A percentile compares a stretch with the other conserved stretches of the same genome.
Conservation (phyloP, 2,797 vertebrate species). For the Sebastes minor region DNA sequence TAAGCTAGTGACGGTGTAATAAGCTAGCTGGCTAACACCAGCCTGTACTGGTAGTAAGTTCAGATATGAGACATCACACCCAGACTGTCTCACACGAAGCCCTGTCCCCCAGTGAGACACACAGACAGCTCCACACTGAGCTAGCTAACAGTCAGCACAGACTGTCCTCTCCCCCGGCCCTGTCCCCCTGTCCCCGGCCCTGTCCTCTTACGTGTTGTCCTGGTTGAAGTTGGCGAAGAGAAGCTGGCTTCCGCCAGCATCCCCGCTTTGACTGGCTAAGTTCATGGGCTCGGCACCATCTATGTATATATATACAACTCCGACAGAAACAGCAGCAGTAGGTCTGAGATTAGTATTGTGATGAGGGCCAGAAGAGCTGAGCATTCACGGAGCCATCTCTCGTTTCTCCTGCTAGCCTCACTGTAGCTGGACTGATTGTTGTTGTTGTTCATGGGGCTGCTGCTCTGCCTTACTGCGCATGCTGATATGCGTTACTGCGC, state of each 20-base stretch:
- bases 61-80: accelerated
- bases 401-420: constrained; percentile 11
- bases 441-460: constrained; percentile 78
- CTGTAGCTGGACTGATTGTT: constrained; percentile 70
- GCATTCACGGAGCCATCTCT: constrained; percentile 65
- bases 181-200: constrained; percentile 53
- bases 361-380: constrained; percentile 3
- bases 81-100: not conserved
- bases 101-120: not conserved
- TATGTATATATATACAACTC: constrained; percentile 44
- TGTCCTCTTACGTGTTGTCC: constrained; percentile 94
- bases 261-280: constrained; percentile 95
- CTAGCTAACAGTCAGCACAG: constrained; percentile 22
- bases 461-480: constrained; percentile 65
- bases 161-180: constrained; percentile 44
- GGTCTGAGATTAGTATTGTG: constrained; percentile 13
- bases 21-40: not conserved
- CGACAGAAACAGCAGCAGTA: constrained; percentile 48
- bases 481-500: constrained; percentile 60
- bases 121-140: not conserved
- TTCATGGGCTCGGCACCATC: constrained; percentile 90
- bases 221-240: constrained; percentile 99
- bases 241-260: constrained; percentile 94
- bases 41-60: no score
- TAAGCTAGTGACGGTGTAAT: constrained; percentile 19